Conservation (phyloP, 2,888 invertebrate species). For the Eilema sororculum region DNA sequence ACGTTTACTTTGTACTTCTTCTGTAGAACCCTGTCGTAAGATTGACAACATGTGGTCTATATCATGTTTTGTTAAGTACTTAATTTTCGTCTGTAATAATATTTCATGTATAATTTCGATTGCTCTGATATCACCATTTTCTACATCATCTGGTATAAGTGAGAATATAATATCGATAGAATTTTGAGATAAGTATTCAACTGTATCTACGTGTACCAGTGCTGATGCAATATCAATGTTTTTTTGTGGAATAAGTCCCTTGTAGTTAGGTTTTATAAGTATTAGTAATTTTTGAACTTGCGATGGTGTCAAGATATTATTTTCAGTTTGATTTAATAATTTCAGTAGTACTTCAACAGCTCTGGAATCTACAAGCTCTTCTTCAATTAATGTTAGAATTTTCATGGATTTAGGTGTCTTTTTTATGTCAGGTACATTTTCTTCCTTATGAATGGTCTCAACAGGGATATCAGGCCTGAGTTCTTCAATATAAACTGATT, state of each 20-base stretch:
- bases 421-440: not conserved
- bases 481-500: conserved; percentile 1
- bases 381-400: conserved; percentile 28
- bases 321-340: conserved; percentile 25
- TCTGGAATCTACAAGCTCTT: conserved; percentile 14
- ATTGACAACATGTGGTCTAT: conserved; percentile 33
- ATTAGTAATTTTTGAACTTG: conserved; percentile 26
- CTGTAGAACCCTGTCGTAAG: conserved; percentile 22
- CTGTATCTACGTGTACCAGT: conserved; percentile 10
- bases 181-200: conserved; percentile 4
- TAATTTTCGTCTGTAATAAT: conserved; percentile 17
- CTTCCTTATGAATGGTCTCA: not conserved
- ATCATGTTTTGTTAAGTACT: conserved; percentile 8
- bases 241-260: conserved; percentile 12
- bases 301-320: conserved; percentile 22
- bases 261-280: conserved; percentile 24
- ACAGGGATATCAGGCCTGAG: no score
- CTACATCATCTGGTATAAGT: conserved; percentile 27
- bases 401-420: not conserved
- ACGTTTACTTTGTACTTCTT: conserved; percentile 29
- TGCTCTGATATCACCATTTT: conserved; percentile 23
- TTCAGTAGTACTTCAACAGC: conserved; percentile 19
- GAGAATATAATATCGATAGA: conserved; percentile 24
- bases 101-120: conserved; percentile 36
- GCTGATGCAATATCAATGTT: conserved; percentile 13